These are phyloP conservation scores for Pluvialis apricaria DNA, from an alignment of 2,113 vertebrate genomes.

Conservation along the genomic window DNA sequence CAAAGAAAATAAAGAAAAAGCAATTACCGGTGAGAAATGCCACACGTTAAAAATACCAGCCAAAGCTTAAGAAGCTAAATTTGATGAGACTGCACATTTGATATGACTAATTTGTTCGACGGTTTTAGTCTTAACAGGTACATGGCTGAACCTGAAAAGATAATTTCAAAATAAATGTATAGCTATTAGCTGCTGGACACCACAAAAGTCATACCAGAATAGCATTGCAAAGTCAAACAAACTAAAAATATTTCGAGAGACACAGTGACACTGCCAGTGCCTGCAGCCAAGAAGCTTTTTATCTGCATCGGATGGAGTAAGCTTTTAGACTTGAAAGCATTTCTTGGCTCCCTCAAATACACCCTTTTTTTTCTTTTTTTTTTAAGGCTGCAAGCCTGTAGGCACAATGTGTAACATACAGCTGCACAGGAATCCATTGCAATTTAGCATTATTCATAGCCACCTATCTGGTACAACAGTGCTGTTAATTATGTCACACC, in stretches of 20 bases:
- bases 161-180: slow-evolving; percentile 4
- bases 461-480: background rate
- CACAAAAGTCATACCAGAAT: background rate
- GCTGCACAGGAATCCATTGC: slow-evolving; percentile 34
- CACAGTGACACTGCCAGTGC: background rate
- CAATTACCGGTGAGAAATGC: background rate
- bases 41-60: background rate
- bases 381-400: background rate
- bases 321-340: slow-evolving; percentile 31
- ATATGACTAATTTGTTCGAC: background rate
- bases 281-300: slow-evolving; percentile 23
- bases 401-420: background rate
- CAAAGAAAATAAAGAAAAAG: slow-evolving; percentile 1
- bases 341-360: background rate
- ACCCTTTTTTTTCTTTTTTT: background rate
- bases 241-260: background rate
- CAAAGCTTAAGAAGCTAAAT: background rate
- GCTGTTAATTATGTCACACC: slow-evolving; percentile 40
- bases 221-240: background rate
- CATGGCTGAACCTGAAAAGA: slow-evolving; percentile 5
- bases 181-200: background rate
- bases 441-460: slow-evolving; percentile 6
- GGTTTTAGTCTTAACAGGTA: background rate
- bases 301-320: background rate
- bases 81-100: slow-evolving; percentile 10